These are phyloP conservation scores for Rhopilema esculentum DNA, from an alignment of 30 jellyfish, hydroid and myxozoan species.

Conservation along the genomic window DNA sequence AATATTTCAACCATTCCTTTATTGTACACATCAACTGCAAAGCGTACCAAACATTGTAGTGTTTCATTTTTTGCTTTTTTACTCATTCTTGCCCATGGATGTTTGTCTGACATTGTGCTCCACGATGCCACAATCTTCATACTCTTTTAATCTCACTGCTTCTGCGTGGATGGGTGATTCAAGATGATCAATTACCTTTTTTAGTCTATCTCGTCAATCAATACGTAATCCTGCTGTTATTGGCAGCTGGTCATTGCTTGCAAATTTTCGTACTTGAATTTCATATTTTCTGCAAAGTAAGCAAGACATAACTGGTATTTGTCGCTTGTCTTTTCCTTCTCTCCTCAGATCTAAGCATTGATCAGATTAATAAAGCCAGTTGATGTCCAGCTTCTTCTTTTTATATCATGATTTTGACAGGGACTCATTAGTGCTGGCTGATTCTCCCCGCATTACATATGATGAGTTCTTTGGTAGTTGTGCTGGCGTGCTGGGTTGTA, in stretches of 20 bases:
- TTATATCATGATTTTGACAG: too few relatives aligned
- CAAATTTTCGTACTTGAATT: slow-evolving; percentile 40
- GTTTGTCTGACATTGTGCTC: slow-evolving; percentile 49
- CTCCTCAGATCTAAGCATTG: background rate
- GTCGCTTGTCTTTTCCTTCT: slow-evolving; percentile 40
- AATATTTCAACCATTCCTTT: slow-evolving; percentile 53
- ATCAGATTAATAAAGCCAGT: background rate
- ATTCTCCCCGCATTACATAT: too few relatives aligned
- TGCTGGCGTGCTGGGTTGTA: too few relatives aligned
- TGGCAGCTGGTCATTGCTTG: slow-evolving; percentile 62
- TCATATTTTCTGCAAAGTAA: slow-evolving; percentile 57
- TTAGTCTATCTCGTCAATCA: slow-evolving; percentile 65
- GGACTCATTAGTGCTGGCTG: too few relatives aligned
- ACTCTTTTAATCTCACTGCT: slow-evolving; percentile 45
- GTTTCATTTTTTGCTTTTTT: slow-evolving; percentile 47
- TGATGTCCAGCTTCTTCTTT: background rate
- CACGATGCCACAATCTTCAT: slow-evolving; percentile 46
- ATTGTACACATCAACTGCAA: slow-evolving; percentile 63
- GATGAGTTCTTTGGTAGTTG: too few relatives aligned
- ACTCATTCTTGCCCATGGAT: slow-evolving; percentile 61
- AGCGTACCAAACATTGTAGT: slow-evolving; percentile 25
- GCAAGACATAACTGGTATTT: slow-evolving; percentile 40
- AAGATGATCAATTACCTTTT: slow-evolving; percentile 36
- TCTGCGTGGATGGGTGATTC: slow-evolving; percentile 45
- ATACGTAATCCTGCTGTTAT: slow-evolving; percentile 50